Evolutionary conservation across 2,113 vertebrate genomes (phyloP).

Genomic region (Bungarus multicinctus): DNA sequence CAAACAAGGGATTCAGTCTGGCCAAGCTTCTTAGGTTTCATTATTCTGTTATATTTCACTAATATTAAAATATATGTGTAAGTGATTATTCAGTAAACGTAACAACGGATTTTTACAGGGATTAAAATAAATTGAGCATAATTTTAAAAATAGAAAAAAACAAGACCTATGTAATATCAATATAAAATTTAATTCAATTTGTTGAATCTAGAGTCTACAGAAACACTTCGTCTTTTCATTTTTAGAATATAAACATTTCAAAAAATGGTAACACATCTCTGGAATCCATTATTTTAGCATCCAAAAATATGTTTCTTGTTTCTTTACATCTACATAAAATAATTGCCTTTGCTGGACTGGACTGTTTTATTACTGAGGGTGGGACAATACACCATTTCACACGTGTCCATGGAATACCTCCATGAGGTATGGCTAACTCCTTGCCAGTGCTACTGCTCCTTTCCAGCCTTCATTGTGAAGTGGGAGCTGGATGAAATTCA

Average conservation of each 20-base stretch:
- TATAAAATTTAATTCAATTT: neutral
- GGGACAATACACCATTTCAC: neutral
- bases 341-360: neutral
- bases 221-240: neutral
- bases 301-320: neutral
- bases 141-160: neutral
- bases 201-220: neutral
- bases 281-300: neutral
- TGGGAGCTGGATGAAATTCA: neutral
- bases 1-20: neutral
- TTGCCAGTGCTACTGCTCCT: neutral
- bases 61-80: neutral
- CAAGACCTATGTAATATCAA: neutral
- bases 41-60: neutral
- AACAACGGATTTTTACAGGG: neutral
- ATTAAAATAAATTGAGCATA: neutral
- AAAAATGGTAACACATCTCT: neutral
- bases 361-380: neutral
- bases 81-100: neutral
- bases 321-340: neutral
- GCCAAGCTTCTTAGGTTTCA: neutral
- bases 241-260: neutral
- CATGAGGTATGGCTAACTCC: neutral
- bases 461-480: neutral
- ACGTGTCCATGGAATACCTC: neutral